Evolutionary conservation across 2,888 invertebrate genomes (phyloP), one percentile per base, ranked within the genome.

Genomic region (Podotricha telesiphe): DNA sequence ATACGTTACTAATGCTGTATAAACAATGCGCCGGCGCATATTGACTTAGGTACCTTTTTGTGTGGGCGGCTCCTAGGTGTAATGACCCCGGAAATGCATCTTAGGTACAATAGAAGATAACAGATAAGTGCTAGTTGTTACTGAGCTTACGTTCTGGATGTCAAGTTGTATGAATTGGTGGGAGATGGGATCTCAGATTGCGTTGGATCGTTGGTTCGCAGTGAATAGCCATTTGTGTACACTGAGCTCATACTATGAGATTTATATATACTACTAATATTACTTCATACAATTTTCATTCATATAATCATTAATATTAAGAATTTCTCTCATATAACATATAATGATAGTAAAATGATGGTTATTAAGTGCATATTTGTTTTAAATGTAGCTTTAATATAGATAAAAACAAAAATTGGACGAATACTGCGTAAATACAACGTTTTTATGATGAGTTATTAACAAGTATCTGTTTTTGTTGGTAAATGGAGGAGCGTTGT

Each of bases 41-140:
- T 88, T 88, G 87, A 87, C 86, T 84, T 80, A 77, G 75, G 78
- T 73, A 76, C 76, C 75, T 79, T 80, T 79, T 78, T 76, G 82
- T 79, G 90, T 89, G 86, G 89, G 90, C 81, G 86, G 77, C 69
- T 58, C 65, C 76, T 76, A 67, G 75, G 86, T 82, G 81, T 80
- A 82, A 80, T 78, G 86, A 86, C 87, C 87, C 82, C 83, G 83
- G 78, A 78, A 82, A 84, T 82, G 78, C 82, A 81, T 82, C 80
- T 71, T 55, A 55, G 48, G 55, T 42, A 70, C 61, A 70, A 59
- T 64, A 47, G 53, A 61, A 56, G 55, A 70, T 68, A 65, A 50
- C 67, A 64, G 67, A 73, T 68, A 66, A 73, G 65, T 71, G 64
- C 58, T 68, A 62, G 8, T 62, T 62, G 62, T 62, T 62, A 62